Base-by-base conservation (phyloP, 2,888 invertebrate genomes). In the Nycteola revayana region DNA sequence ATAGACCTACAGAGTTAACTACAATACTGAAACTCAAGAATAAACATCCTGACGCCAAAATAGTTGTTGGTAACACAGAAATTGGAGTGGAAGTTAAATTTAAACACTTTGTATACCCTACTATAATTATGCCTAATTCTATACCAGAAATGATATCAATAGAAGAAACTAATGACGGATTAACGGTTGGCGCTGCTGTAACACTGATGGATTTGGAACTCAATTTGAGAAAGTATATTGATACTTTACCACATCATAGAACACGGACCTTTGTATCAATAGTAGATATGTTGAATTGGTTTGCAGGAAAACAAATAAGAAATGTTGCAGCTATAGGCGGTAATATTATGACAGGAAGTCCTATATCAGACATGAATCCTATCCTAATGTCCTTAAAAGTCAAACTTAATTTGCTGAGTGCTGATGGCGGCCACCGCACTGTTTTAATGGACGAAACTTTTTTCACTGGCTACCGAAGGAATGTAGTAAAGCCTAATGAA, bases 261-360 rank as follows among this genome's bases (percentile, higher is more conserved):
- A 94, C 94, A 2, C 90, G 93, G 59, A 90, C 94, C 31, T 93
- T 93, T 49, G 84, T 79, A 54, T 92, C 94, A 20, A 91, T 96
- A 20, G 88, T 94, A 0, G 91, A 94, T 32, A 98, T 98, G 95
- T 84, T 98, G 28, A 93, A 96, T 68, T 97, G 95, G 93, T 98
- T 98, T 90, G 98, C 97, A 26, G 97, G 98, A 5, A 96, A 95
- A 71, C 98, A 98, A 82, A 97, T 98, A 36, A 90, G 98, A 59
- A 98, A 97, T 74, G 97, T 97, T n/a, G 98, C 97, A 24, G 94
- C 96, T 7, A 81, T 98, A 25, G 98, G 96, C 25, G 98, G 98
- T 9, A 98, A 98, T 68, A 95, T 98, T 49, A 96, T 98, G 92
- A 98, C 98, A 0, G 96, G 96, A 9, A 98, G 98, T 82, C 98